Percentiles rank a stretch among this genome's conserved stretches.
Conservation (phyloP, 2,113 vertebrate species). For the Equus przewalskii region DNA sequence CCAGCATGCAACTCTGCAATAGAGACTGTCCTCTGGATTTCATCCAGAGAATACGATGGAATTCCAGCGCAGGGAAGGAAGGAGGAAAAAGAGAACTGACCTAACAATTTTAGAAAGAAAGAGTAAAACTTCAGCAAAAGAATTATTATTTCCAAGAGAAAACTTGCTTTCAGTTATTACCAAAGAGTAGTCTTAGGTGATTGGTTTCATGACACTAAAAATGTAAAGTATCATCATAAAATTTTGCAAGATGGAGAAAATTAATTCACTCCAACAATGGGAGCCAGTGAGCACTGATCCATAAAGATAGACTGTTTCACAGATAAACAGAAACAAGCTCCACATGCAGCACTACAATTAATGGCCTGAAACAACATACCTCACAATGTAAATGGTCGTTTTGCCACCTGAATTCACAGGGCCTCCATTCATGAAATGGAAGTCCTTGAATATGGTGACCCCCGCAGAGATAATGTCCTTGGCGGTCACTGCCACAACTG, state of each 20-base stretch:
- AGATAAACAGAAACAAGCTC: not conserved
- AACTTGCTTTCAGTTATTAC: not conserved
- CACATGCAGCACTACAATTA: not conserved
- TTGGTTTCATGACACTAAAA: slow-evolving; percentile 42
- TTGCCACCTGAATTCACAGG: not conserved
- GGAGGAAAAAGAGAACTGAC: not conserved
- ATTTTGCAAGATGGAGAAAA: not conserved
- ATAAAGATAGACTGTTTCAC: not conserved
- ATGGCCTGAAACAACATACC: not conserved
- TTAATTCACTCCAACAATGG: not conserved
- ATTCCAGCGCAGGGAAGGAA: not conserved
- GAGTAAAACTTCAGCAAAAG: not conserved
- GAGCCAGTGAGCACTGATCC: not conserved
- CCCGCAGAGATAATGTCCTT: not conserved
- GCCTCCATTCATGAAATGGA: not conserved
- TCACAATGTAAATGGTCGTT: not conserved
- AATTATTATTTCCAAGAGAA: not conserved
- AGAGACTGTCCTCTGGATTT: not conserved
- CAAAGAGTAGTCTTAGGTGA: not conserved
- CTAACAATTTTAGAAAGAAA: slow-evolving; percentile 29
- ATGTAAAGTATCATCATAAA: slow-evolving; percentile 36
- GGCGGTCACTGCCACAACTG: not conserved
- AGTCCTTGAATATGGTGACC: not conserved
- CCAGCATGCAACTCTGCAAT: not conserved
- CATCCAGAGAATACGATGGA: not conserved